These are phyloP conservation scores for Heliconius hermathena DNA, from an alignment of 1,140 invertebrate genomes.

Conservation along the genomic window DNA sequence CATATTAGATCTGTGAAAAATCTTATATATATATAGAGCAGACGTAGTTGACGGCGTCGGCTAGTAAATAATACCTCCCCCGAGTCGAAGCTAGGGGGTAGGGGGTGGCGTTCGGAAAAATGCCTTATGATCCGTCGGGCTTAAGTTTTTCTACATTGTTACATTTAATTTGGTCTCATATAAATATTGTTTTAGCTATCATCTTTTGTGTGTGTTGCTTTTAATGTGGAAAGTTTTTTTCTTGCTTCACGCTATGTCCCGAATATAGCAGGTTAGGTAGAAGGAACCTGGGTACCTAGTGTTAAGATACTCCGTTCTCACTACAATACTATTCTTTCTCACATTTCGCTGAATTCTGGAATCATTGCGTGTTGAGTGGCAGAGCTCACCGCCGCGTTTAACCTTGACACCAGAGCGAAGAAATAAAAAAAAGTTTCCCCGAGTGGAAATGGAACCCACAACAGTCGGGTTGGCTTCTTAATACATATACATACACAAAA, in stretches of 20 bases:
- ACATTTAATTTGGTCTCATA: constrained; percentile 42
- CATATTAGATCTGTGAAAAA: constrained; percentile 1
- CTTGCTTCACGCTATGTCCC: too few species aligned
- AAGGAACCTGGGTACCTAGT: too few species aligned
- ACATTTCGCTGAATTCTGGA: too few species aligned
- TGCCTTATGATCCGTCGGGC: constrained; percentile 71
- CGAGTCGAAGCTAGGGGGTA: constrained; percentile 50
- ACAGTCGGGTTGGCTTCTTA: too few species aligned
- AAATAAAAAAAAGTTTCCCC: too few species aligned
- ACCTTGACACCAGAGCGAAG: too few species aligned
- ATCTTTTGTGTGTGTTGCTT: background rate
- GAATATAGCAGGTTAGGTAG: too few species aligned
- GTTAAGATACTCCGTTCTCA: too few species aligned
- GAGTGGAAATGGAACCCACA: too few species aligned
- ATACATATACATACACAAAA: background rate
- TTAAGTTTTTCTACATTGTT: constrained; percentile 62
- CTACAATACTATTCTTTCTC: too few species aligned
- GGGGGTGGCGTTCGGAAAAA: constrained; percentile 72
- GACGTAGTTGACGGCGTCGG: constrained; percentile 8
- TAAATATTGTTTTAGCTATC: constrained; percentile 30
- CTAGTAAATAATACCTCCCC: constrained; percentile 37
- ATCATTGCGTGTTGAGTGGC: too few species aligned
- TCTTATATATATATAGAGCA: constrained; percentile 1
- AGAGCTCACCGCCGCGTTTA: too few species aligned
- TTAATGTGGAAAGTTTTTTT: background rate